phyloP scores from a whole-genome alignment of 2,113 vertebrate species.

The Gasterosteus aculeatus region DNA sequence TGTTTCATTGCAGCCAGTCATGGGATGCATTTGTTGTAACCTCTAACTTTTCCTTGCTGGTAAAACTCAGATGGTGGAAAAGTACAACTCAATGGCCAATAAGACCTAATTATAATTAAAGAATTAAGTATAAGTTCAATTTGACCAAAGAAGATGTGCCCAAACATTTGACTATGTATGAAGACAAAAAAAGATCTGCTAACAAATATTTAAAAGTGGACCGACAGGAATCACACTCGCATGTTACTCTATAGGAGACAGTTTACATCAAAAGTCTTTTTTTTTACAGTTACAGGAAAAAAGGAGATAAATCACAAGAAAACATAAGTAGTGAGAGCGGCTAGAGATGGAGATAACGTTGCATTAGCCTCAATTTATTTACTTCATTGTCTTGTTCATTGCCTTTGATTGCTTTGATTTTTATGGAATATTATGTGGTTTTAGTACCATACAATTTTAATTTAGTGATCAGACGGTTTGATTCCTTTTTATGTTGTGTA shows the following conservation, averaged over 20 bases:
- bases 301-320: background rate
- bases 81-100: background rate
- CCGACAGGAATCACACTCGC: background rate
- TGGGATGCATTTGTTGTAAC: background rate
- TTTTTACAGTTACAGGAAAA: background rate
- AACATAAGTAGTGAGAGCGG: background rate
- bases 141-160: background rate
- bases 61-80: background rate
- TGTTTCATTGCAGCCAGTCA: constrained; percentile 34
- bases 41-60: background rate
- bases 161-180: background rate
- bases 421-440: background rate
- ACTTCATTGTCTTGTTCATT: background rate
- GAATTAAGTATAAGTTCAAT: background rate
- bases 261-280: no score
- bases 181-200: background rate
- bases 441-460: background rate
- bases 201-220: background rate
- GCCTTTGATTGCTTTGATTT: background rate
- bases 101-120: background rate
- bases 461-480: background rate
- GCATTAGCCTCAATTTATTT: no score
- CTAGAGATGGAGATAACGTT: background rate
- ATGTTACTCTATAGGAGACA: background rate
- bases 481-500: background rate